These are phyloP conservation scores for Drosophila nigromelanica DNA, from an alignment of 1,140 invertebrate genomes.

Conservation along the genomic window DNA sequence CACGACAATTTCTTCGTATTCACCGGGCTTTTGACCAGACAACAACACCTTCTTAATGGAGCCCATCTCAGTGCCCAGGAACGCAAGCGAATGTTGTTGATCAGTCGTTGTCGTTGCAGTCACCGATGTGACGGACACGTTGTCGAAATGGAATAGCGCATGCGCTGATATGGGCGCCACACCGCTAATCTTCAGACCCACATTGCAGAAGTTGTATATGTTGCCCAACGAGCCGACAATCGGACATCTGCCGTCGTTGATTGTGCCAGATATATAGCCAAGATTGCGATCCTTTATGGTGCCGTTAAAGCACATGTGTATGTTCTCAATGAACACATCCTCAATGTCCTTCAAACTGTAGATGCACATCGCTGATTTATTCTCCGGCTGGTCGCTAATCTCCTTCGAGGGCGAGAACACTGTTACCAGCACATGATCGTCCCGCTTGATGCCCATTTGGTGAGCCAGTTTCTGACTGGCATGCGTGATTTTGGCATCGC, in stretches of 20 bases:
- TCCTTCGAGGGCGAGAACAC: constrained; percentile 93
- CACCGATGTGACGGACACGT: constrained; percentile 92
- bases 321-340: constrained; percentile 97
- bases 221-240: constrained; percentile 93
- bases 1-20: constrained; percentile 91
- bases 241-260: constrained; percentile 95
- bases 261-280: constrained; percentile 96
- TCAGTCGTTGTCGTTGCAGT: constrained; percentile 89
- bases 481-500: constrained; percentile 93
- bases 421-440: constrained; percentile 91
- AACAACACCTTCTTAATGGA: constrained; percentile 91
- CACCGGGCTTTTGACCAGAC: constrained; percentile 87
- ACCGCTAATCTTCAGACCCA: constrained; percentile 96
- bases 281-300: constrained; percentile 95
- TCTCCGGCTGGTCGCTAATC: constrained; percentile 90
- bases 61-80: constrained; percentile 93
- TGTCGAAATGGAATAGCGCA: constrained; percentile 90
- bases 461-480: constrained; percentile 92
- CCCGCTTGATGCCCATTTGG: constrained; percentile 90
- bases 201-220: constrained; percentile 95
- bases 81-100: constrained; percentile 95
- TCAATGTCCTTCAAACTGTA: constrained; percentile 95
- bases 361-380: constrained; percentile 93
- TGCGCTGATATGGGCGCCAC: constrained; percentile 90
- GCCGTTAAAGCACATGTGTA: constrained; percentile 98